Evolutionary conservation across 2,113 vertebrate genomes (phyloP).

Genomic region (Neogale vison): DNA sequence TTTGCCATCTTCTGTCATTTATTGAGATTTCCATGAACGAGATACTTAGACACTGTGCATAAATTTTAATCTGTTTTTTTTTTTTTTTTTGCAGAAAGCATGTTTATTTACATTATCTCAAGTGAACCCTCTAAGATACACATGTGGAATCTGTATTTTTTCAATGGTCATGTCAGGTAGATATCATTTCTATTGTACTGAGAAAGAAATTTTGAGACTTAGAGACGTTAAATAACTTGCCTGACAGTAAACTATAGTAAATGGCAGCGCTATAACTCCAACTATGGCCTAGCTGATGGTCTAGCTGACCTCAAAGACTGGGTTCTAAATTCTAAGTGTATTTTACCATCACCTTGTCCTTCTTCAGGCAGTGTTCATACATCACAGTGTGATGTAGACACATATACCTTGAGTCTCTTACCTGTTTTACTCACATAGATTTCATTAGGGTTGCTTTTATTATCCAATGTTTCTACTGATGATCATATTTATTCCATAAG

Average conservation of each 20-base stretch:
- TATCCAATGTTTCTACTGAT: neutral
- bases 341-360: neutral
- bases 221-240: neutral
- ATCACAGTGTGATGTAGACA: accelerated
- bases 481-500: neutral
- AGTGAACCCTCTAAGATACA: too few species aligned
- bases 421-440: neutral
- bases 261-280: neutral
- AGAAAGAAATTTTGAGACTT: neutral
- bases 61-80: neutral
- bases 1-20: neutral
- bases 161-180: neutral
- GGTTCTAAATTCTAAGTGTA: neutral
- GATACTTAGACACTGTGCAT: neutral
- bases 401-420: neutral
- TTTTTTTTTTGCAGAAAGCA: too few species aligned
- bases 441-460: neutral
- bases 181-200: neutral
- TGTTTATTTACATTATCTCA: too few species aligned
- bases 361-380: neutral
- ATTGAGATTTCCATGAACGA: neutral
- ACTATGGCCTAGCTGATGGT: neutral
- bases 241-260: neutral
- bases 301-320: neutral
- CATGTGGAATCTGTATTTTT: neutral